These are phyloP conservation scores for Motacilla tschutschensis DNA, from an alignment of 2,113 vertebrate species.

Conservation along the genomic window DNA sequence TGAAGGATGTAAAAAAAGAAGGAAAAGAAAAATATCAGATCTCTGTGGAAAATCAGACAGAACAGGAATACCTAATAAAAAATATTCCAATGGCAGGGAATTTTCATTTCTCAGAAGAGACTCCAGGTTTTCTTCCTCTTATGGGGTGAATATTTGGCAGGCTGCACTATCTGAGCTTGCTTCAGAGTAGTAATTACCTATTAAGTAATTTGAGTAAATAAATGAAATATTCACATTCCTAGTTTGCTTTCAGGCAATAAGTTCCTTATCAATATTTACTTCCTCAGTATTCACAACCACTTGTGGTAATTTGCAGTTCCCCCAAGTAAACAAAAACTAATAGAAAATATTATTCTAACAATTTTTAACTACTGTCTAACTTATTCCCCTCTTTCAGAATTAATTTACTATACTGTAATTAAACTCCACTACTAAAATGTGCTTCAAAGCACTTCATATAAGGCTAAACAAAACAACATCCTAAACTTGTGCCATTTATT, in stretches of 20 bases:
- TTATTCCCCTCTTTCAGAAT: background rate
- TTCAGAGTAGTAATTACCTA: background rate
- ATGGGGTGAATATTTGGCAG: background rate
- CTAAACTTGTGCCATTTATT: constrained; percentile 6
- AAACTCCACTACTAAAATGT: background rate
- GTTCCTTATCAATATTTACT: background rate
- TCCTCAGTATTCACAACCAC: background rate
- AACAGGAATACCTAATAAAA: background rate
- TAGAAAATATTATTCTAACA: background rate
- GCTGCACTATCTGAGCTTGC: background rate
- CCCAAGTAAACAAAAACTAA: background rate
- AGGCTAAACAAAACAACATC: constrained; percentile 1
- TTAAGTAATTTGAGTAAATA: constrained; percentile 1
- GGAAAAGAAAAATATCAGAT: background rate
- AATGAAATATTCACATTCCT: background rate
- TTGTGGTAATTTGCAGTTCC: background rate
- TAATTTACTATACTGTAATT: background rate
- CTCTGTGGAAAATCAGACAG: background rate
- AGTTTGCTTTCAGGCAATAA: background rate
- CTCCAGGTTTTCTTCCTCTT: background rate
- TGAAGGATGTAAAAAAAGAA: background rate
- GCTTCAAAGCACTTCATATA: background rate
- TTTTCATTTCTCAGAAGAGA: background rate
- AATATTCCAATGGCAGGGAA: background rate
- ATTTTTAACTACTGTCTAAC: background rate